Evolutionary conservation across 2,797 vertebrate species (phyloP), one percentile per base, ranked within the genome.

Genomic region (Oryzias sinensis): DNA sequence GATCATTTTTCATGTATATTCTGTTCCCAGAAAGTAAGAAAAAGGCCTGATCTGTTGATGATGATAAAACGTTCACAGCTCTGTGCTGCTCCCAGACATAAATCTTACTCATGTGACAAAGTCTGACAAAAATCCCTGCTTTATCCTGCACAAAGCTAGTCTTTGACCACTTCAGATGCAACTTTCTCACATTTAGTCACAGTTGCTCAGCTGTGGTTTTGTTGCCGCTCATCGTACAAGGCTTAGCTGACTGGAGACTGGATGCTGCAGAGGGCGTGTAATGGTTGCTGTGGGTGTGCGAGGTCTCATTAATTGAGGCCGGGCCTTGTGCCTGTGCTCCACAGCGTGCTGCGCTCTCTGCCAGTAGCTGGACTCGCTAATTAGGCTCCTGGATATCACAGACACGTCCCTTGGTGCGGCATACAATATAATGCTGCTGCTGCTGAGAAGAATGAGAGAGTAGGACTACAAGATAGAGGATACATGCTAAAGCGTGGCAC

Each of bases 371-470:
- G 81, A 87, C 86, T 89, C 74, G 86, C 92, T 92, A 92, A 93
- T 93, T 90, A 92, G 87, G 86, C 87, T 89, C 81, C 73, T 83
- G 86, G 85, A 89, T 90, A 88, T 90, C 86, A 80, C 76, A 87
- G 85, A 87, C 88, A 87, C 44, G 75, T 90, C 89, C 87, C 88
- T 77, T 46, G 85, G 82, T 77, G 70, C 18, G 14, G 76, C 52
- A 42, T 65, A 76, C 87, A 87, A 77, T 82, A 75, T 75, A 84
- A 76, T 18, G 18, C 18, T 81, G 74, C 61, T 52, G 59, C 83
- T 66, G 66, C 62, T 58, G 48, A 52, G 68, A 59, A 65, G 72
- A 72, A 14, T 59, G 51, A 25, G 68, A 62, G 67, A 49, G 68
- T 29, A 3, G 56, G 62, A 67, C 43, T 5, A 61, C 24, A 37